phyloP scores from a whole-genome alignment of 2,113 vertebrate genomes.

The Pelobates fuscus region DNA sequence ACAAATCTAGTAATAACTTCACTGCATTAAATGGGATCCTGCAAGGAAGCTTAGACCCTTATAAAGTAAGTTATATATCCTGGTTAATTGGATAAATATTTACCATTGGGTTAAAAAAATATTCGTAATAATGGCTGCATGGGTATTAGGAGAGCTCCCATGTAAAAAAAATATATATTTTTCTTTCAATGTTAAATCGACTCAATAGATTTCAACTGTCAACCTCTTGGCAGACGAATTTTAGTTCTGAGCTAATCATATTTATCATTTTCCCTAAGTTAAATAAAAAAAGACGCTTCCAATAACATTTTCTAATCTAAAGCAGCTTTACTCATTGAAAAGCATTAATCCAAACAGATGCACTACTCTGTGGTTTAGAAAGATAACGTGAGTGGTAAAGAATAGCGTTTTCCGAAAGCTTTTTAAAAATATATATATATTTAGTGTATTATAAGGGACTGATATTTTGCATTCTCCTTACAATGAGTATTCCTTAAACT shows the following conservation, averaged over 20 bases:
- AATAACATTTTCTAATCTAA: slow-evolving; percentile 61
- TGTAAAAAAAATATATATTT: not conserved
- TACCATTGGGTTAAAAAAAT: slow-evolving; percentile 78
- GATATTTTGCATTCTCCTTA: not conserved
- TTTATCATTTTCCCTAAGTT: slow-evolving; percentile 60
- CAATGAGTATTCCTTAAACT: not conserved
- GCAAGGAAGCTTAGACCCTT: slow-evolving; percentile 64
- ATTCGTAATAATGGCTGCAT: slow-evolving; percentile 70
- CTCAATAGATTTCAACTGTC: slow-evolving; percentile 60
- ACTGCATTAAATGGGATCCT: slow-evolving; percentile 61
- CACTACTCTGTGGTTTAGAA: slow-evolving; percentile 28
- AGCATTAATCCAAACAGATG: slow-evolving; percentile 56
- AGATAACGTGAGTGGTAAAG: slow-evolving; percentile 52
- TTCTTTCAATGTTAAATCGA: slow-evolving; percentile 62
- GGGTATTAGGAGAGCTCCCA: slow-evolving; percentile 70
- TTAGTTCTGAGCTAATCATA: slow-evolving; percentile 61
- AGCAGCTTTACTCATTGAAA: slow-evolving; percentile 59
- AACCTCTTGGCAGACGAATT: slow-evolving; percentile 56
- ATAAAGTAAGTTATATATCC: slow-evolving; percentile 73
- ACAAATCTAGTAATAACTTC: slow-evolving; percentile 15
- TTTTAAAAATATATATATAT: not conserved
- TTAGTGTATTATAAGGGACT: not conserved
- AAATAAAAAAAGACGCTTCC: slow-evolving; percentile 45
- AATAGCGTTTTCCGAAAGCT: not conserved
- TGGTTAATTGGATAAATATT: slow-evolving; percentile 76